phyloP scores from a whole-genome alignment of 2,888 invertebrate species.

The Stratiomys singularior region DNA sequence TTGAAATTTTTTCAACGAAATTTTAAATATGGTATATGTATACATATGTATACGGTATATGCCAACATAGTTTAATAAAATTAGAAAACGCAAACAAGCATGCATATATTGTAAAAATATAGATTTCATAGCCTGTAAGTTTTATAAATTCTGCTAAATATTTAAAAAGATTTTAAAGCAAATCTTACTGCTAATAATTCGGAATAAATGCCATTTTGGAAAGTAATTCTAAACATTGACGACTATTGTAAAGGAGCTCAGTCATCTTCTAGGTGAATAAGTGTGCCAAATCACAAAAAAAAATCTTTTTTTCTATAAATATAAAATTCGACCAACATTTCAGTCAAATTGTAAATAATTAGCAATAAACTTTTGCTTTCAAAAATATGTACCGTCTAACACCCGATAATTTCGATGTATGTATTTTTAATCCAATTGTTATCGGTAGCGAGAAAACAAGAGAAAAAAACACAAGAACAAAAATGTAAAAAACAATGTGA shows the following conservation, averaged over 20 bases:
- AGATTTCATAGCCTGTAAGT: too few relatives aligned
- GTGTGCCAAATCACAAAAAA: constrained; percentile 40
- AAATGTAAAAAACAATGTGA: constrained; percentile 1
- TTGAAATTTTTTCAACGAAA: too few relatives aligned
- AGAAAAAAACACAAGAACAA: constrained; percentile 24
- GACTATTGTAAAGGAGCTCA: not conserved
- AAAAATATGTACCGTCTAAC: too few relatives aligned
- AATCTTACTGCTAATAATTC: not conserved
- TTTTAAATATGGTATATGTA: too few relatives aligned
- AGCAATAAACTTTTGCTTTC: not conserved
- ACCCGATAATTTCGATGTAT: too few relatives aligned
- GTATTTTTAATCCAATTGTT: not conserved
- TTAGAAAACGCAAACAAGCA: too few relatives aligned
- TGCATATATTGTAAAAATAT: too few relatives aligned
- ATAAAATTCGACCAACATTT: not conserved
- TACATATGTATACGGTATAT: too few relatives aligned
- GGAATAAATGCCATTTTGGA: not conserved
- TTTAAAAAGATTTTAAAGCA: not conserved
- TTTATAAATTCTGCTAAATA: not conserved
- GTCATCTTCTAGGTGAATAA: constrained; percentile 37
- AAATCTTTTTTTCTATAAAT: not conserved
- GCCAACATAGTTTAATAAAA: too few relatives aligned
- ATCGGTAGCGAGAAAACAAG: not conserved
- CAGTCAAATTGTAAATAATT: not conserved
- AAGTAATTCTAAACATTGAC: constrained; percentile 7